These are phyloP conservation scores for Rattus rattus DNA, from an alignment of 2,113 vertebrate species.

Conservation along the genomic window DNA sequence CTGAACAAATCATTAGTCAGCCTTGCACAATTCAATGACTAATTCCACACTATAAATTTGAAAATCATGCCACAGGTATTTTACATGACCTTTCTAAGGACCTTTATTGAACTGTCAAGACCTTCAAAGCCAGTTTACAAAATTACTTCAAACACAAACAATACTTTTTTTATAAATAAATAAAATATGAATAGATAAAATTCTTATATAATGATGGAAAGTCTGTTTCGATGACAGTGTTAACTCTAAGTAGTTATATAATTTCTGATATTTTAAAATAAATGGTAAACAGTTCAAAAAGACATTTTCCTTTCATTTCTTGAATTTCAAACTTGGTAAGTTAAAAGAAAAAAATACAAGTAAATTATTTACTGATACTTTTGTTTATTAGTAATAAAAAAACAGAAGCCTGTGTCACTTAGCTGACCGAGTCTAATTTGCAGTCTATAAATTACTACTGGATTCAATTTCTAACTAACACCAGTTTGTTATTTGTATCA, in stretches of 20 bases:
- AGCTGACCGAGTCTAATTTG: neutral
- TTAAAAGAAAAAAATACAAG: neutral
- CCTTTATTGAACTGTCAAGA: neutral
- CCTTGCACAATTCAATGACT: neutral
- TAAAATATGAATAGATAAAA: neutral
- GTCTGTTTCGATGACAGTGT: constrained; percentile 5
- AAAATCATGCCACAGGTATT: constrained; percentile 29
- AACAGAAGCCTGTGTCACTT: neutral
- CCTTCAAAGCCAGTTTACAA: constrained; percentile 38
- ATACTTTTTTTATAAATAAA: neutral
- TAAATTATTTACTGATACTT: neutral
- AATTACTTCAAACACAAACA: constrained; percentile 31
- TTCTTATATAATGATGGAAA: constrained; percentile 24
- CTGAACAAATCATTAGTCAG: neutral
- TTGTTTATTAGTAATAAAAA: neutral
- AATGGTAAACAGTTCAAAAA: constrained; percentile 54
- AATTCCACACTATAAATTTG: neutral
- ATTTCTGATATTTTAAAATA: constrained; percentile 47
- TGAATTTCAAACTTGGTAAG: constrained; percentile 8
- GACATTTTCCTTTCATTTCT: constrained; percentile 18
- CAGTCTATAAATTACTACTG: neutral
- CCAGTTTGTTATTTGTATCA: neutral
- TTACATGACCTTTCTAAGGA: neutral
- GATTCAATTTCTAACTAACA: neutral
- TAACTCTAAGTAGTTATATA: constrained; percentile 1